These are phyloP conservation scores for Limnephilus auricula DNA, from an alignment of 2,888 invertebrate genomes.

Conservation along the genomic window DNA sequence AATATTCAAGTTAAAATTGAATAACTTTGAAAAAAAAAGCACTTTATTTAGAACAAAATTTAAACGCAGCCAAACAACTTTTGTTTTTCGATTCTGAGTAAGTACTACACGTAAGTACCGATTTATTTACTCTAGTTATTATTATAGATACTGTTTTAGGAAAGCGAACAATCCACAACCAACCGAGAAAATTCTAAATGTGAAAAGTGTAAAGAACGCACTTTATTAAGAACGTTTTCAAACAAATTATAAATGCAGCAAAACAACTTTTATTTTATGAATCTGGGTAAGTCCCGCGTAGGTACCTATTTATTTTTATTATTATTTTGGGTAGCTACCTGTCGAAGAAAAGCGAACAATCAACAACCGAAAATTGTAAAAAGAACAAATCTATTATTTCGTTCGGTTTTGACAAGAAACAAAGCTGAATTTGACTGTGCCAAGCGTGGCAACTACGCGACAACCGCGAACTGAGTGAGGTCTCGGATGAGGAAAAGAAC, in stretches of 20 bases:
- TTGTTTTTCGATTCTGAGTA: background rate
- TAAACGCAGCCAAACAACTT: background rate
- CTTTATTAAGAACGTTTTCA: background rate
- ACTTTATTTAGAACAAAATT: background rate
- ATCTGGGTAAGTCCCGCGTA: background rate
- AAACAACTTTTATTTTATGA: background rate
- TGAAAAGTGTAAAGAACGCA: background rate
- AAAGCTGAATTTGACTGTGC: background rate
- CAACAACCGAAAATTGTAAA: background rate
- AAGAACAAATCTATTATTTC: background rate
- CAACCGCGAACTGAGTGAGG: slow-evolving; percentile 12
- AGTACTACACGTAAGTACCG: background rate
- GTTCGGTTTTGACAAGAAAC: background rate
- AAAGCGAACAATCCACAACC: background rate
- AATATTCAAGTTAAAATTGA: background rate
- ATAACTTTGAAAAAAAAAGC: background rate
- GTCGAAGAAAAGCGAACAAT: slow-evolving; percentile 12
- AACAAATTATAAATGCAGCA: background rate
- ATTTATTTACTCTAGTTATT: background rate
- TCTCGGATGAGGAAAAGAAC: background rate
- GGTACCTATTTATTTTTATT: background rate
- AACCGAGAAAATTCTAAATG: background rate
- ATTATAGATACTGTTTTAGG: background rate
- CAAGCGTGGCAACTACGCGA: slow-evolving; percentile 26
- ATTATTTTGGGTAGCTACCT: background rate